Conservation (phyloP, 37 sponge, comb jelly and placozoan species). For the Geodia barretti region DNA sequence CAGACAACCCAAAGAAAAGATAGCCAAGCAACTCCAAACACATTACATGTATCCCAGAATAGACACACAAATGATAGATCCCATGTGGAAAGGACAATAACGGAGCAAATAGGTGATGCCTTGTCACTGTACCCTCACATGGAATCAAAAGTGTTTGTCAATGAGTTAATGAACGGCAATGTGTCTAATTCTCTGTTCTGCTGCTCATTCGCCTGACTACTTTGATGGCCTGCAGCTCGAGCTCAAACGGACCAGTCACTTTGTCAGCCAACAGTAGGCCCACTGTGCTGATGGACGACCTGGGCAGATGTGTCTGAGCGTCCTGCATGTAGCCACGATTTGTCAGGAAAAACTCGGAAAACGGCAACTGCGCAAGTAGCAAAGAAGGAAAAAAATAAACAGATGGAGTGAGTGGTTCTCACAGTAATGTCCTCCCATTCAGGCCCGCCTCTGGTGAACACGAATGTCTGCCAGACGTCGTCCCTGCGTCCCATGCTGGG, state of each 20-base stretch:
- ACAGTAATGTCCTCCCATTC: constrained; percentile 88
- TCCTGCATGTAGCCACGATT: constrained; percentile 90
- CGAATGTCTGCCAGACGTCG: constrained; percentile 84
- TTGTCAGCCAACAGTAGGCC: constrained; percentile 87
- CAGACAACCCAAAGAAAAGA: no score
- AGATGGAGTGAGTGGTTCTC: no score
- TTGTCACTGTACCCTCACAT: not conserved
- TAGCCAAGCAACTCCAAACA: not conserved
- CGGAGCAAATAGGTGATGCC: no score
- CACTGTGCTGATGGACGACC: constrained; percentile 54
- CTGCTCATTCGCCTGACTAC: constrained; percentile 23
- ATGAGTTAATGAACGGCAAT: not conserved
- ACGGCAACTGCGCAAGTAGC: constrained; percentile 58
- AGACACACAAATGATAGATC: not conserved
- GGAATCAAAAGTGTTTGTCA: not conserved
- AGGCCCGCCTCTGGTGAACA: constrained; percentile 93
- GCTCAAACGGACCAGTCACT: constrained; percentile 81
- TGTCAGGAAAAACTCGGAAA: constrained; percentile 82
- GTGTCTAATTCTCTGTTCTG: not conserved
- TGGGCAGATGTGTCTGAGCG: constrained; percentile 47
- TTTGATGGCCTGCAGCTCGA: constrained; percentile 86
- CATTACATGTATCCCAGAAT: not conserved
- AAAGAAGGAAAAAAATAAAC: no score
- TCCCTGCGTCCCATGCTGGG: constrained; percentile 61
- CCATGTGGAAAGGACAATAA: not conserved